Percentiles rank a stretch among this genome's conserved stretches.
Evolutionary conservation across 2,888 invertebrate genomes (phyloP).

Genomic region (Hemaris fuciformis): DNA sequence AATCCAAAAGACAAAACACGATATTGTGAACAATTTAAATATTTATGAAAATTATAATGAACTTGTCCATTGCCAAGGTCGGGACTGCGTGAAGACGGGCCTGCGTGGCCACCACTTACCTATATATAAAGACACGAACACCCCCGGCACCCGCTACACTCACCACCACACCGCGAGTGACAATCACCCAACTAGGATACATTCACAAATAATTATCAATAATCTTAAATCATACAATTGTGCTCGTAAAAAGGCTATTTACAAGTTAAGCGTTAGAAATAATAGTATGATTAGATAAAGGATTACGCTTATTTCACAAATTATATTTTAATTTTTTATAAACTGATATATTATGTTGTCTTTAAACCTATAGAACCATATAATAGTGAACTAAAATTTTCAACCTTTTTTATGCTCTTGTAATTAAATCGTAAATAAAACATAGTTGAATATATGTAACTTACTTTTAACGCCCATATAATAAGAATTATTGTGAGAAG

Average conservation of each 20-base stretch:
- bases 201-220: constrained; percentile 8
- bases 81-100: constrained; percentile 61
- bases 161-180: constrained; percentile 32
- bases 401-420: too few relatives aligned
- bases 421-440: not conserved
- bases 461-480: not conserved
- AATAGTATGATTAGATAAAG: too few relatives aligned
- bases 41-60: constrained; percentile 30
- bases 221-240: not conserved
- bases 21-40: constrained; percentile 16
- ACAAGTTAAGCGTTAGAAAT: not conserved
- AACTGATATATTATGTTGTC: too few relatives aligned
- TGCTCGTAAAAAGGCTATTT: not conserved
- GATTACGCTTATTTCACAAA: too few relatives aligned
- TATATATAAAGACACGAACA: constrained; percentile 76
- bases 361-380: too few relatives aligned
- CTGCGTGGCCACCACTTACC: constrained; percentile 58
- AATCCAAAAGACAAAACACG: constrained; percentile 30
- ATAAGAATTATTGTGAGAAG: not conserved
- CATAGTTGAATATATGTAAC: not conserved
- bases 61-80: constrained; percentile 75
- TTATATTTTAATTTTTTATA: too few relatives aligned
- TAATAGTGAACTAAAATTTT: too few relatives aligned
- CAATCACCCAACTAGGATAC: constrained; percentile 29
- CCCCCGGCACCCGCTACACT: constrained; percentile 34